Evolutionary conservation across 2,888 invertebrate genomes (phyloP).

Genomic region (Lampropteryx suffumata): DNA sequence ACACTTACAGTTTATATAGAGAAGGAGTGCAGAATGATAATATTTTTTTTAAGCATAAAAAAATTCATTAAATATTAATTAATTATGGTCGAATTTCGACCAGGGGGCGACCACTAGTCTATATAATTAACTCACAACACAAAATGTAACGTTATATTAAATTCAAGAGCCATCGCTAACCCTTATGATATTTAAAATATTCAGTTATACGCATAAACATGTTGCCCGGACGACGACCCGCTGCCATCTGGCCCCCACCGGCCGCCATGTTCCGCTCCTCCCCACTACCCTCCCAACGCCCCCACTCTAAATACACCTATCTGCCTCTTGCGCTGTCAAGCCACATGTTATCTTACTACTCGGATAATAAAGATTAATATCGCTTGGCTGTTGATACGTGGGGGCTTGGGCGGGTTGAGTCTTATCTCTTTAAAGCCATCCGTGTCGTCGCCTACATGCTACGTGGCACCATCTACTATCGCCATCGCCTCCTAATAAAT

Average conservation of each 20-base stretch:
- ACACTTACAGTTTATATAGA: no score
- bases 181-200: slow-evolving; percentile 24
- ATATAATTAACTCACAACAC: no score
- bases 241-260: slow-evolving; percentile 74
- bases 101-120: no score
- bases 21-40: no score
- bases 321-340: slow-evolving; percentile 55
- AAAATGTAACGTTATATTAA: not conserved
- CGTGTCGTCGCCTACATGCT: slow-evolving; percentile 70
- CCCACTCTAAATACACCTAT: slow-evolving; percentile 70
- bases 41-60: no score
- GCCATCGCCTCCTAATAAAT: slow-evolving; percentile 46
- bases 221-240: slow-evolving; percentile 51
- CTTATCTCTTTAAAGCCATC: slow-evolving; percentile 64
- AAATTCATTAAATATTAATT: no score
- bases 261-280: slow-evolving; percentile 75
- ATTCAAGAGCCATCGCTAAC: slow-evolving; percentile 2
- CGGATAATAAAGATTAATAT: slow-evolving; percentile 73
- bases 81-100: no score
- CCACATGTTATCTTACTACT: slow-evolving; percentile 66
- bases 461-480: slow-evolving; percentile 57
- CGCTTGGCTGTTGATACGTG: slow-evolving; percentile 41
- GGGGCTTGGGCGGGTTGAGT: slow-evolving; percentile 61
- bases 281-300: slow-evolving; percentile 78
- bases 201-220: slow-evolving; percentile 43